Conservation (phyloP, 2,797 vertebrate species). For the Labroides dimidiatus region DNA sequence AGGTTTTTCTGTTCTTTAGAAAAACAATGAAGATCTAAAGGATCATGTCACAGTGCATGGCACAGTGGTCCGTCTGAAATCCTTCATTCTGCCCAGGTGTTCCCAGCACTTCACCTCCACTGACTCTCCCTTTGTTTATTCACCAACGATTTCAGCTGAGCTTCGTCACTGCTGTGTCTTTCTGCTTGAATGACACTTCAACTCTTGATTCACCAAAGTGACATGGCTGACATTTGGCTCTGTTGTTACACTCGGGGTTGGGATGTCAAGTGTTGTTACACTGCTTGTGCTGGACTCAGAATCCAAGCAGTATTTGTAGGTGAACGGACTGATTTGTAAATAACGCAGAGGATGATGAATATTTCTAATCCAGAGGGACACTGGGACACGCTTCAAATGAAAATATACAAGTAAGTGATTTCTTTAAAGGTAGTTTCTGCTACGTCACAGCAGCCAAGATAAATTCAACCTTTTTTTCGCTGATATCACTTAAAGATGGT, state of each 20-base stretch:
- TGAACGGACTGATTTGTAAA: too few species aligned
- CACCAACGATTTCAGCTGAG: constrained; percentile 25
- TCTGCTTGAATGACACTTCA: constrained; percentile 3
- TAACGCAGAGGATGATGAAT: too few species aligned
- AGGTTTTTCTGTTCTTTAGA: constrained; percentile 15
- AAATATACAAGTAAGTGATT: too few species aligned
- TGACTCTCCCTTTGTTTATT: constrained; percentile 21
- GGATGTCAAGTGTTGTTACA: neutral
- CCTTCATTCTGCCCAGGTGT: constrained; percentile 29
- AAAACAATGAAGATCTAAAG: too few species aligned
- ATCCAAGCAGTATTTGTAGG: neutral
- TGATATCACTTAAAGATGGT: too few species aligned
- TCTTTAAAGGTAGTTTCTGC: too few species aligned
- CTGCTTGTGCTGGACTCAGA: neutral
- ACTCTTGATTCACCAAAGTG: neutral
- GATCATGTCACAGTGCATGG: constrained; percentile 5
- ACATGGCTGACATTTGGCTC: neutral
- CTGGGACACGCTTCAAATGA: too few species aligned
- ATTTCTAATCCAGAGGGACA: too few species aligned
- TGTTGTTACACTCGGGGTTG: neutral
- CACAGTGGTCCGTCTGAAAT: constrained; percentile 27
- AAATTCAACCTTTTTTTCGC: too few species aligned
- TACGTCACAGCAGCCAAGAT: too few species aligned
- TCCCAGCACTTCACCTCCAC: constrained; percentile 16
- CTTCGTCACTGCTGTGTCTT: neutral